phyloP scores from a whole-genome alignment of 2,888 invertebrate species.

The Labia minor region DNA sequence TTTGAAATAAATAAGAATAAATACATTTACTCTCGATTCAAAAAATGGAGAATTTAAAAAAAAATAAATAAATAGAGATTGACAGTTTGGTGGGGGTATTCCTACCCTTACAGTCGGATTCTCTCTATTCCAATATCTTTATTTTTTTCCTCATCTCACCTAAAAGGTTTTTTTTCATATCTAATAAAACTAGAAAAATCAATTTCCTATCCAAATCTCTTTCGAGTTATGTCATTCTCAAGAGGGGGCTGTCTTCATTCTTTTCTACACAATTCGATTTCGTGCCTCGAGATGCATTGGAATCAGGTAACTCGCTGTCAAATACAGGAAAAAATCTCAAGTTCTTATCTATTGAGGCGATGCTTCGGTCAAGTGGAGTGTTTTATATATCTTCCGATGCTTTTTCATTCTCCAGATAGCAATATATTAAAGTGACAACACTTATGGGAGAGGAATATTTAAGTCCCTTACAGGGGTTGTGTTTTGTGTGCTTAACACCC shows the following conservation, averaged over 20 bases:
- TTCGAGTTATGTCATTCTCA: not conserved
- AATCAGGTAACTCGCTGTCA: constrained; percentile 2
- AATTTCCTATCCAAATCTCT: constrained; percentile 3
- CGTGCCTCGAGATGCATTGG: not conserved
- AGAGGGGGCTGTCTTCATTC: constrained; percentile 8
- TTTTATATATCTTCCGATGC: not conserved
- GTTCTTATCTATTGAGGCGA: not conserved
- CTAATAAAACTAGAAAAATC: constrained; percentile 7
- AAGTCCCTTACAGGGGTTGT: too few species aligned
- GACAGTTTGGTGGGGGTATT: too few species aligned
- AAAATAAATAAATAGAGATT: too few species aligned
- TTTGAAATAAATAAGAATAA: too few species aligned
- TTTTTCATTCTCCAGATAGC: not conserved
- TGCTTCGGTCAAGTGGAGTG: constrained; percentile 7
- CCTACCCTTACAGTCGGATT: too few species aligned
- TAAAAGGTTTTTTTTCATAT: constrained; percentile 2
- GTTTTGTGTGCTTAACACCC: too few species aligned
- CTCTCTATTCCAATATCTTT: too few species aligned
- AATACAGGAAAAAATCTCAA: constrained; percentile 7
- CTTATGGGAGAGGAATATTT: too few species aligned
- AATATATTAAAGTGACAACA: constrained; percentile 8
- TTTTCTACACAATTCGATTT: constrained; percentile 7
- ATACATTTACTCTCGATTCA: too few species aligned
- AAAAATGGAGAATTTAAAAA: too few species aligned
- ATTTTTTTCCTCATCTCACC: not conserved